Conservation (phyloP, 92 coral and sea anemone species). For the Epizoanthus stellaris region DNA sequence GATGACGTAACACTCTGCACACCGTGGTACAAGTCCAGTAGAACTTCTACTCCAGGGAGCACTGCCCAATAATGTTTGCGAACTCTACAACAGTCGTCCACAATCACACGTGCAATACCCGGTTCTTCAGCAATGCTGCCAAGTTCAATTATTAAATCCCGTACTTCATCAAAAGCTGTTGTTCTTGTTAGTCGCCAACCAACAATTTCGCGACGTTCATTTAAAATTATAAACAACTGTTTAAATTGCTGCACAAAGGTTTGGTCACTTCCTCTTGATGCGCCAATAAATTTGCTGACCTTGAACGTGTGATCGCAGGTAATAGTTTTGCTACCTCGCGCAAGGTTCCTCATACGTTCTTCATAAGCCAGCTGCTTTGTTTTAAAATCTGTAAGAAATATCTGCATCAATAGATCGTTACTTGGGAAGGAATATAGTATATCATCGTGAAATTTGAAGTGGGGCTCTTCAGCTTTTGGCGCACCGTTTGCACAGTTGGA, state of each 20-base stretch:
- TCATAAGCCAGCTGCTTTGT: conserved; percentile 13
- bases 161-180: conserved; percentile 34
- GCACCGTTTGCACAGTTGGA: neutral
- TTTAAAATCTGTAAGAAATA: conserved; percentile 17
- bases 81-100: conserved; percentile 1
- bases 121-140: conserved; percentile 9
- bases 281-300: conserved; percentile 40
- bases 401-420: conserved; percentile 45
- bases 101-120: neutral
- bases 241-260: conserved; percentile 40
- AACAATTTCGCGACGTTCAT: conserved; percentile 26
- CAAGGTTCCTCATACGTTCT: neutral
- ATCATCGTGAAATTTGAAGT: conserved; percentile 6
- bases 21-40: neutral
- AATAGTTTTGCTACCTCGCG: neutral
- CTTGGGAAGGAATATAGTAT: conserved; percentile 46
- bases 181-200: conserved; percentile 40
- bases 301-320: conserved; percentile 55
- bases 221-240: conserved; percentile 34
- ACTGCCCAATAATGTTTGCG: no score
- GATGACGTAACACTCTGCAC: neutral
- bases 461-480: neutral
- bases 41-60: neutral
- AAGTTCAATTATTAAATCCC: conserved; percentile 7
- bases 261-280: conserved; percentile 24